These are phyloP conservation scores for Serinus canaria DNA, from an alignment of 2,113 vertebrate species.

Conservation along the genomic window DNA sequence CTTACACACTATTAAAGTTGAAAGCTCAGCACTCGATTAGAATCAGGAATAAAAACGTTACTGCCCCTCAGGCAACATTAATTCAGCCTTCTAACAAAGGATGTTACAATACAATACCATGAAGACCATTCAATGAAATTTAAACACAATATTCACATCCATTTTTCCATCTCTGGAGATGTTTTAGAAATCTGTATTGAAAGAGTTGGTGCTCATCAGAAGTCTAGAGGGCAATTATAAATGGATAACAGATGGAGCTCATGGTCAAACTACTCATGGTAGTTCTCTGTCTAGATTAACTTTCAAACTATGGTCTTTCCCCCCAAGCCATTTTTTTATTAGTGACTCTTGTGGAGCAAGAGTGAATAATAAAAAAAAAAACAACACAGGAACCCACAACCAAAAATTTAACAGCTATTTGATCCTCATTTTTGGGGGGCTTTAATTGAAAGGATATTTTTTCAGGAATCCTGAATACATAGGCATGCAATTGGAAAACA, in stretches of 20 bases:
- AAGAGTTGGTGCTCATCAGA: not conserved
- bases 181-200: not conserved
- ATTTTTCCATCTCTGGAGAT: not conserved
- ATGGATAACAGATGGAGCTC: not conserved
- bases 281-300: fast-evolving
- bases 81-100: not conserved
- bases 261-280: not conserved
- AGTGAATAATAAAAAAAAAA: not conserved
- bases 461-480: not conserved
- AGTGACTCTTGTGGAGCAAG: not conserved
- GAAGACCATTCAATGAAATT: not conserved
- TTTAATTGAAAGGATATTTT: not conserved
- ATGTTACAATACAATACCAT: not conserved
- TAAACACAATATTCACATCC: not conserved
- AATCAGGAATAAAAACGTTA: not conserved
- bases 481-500: not conserved
- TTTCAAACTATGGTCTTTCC: not conserved
- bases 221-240: not conserved
- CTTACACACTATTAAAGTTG: not conserved
- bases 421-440: not conserved
- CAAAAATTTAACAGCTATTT: not conserved
- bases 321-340: not conserved
- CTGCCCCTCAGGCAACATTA: not conserved
- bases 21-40: not conserved
- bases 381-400: not conserved